phyloP scores from a whole-genome alignment of 2,888 invertebrate genomes.

The Volucella inanis region DNA sequence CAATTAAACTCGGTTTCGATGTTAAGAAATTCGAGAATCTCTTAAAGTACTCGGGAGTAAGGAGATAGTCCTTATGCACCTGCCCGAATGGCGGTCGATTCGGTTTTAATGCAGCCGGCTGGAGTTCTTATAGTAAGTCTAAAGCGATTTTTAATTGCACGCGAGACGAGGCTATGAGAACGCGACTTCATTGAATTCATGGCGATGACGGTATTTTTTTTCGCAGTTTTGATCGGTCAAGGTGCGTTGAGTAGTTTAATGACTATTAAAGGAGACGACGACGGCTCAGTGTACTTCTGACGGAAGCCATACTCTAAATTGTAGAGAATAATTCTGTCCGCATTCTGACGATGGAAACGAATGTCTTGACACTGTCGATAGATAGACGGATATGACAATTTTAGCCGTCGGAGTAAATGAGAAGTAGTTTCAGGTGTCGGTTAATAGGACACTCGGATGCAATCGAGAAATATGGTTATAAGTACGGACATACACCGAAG shows the following conservation, averaged over 20 bases:
- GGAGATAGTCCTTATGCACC: slow-evolving; percentile 24
- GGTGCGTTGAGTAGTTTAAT: slow-evolving; percentile 22
- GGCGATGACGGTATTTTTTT: slow-evolving; percentile 11
- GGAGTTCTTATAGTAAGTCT: slow-evolving; percentile 2
- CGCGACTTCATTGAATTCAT: slow-evolving; percentile 37
- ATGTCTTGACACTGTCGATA: no score
- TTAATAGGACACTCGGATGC: no score
- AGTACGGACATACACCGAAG: no score
- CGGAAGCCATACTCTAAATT: neutral
- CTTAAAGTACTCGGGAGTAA: neutral
- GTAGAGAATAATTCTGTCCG: no score
- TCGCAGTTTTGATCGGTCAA: neutral
- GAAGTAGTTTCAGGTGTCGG: no score
- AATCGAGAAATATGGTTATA: no score
- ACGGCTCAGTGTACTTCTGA: neutral
- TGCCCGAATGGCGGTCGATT: slow-evolving; percentile 44
- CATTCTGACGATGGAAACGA: no score
- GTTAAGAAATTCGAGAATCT: slow-evolving; percentile 38
- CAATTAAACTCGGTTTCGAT: slow-evolving; percentile 46
- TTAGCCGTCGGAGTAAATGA: no score
- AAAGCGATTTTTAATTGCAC: slow-evolving; percentile 65
- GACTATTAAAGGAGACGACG: slow-evolving; percentile 18
- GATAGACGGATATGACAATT: no score
- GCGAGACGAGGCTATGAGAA: slow-evolving; percentile 5
- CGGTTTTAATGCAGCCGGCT: slow-evolving; percentile 43